These are phyloP conservation scores for Sarcophaga carnaria DNA, from an alignment of 2,888 invertebrate genomes.

Conservation along the genomic window DNA sequence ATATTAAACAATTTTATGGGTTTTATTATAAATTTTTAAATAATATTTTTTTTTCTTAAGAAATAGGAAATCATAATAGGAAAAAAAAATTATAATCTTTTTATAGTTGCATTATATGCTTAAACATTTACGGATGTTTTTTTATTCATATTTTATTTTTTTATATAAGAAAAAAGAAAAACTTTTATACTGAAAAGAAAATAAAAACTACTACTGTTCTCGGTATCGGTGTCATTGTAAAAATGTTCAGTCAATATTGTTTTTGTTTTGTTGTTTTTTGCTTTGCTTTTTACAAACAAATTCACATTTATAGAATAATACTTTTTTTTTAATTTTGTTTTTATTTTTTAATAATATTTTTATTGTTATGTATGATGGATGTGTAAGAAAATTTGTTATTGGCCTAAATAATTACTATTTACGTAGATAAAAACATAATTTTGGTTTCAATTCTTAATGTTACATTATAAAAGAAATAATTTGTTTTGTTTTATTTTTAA, in stretches of 20 bases:
- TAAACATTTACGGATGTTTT: neutral
- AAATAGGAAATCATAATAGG: too few species aligned
- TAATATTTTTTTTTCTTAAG: too few species aligned
- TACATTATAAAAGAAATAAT: constrained; percentile 40
- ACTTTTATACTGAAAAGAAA: neutral
- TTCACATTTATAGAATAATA: constrained; percentile 54
- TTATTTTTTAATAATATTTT: constrained; percentile 20
- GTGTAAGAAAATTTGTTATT: constrained; percentile 59
- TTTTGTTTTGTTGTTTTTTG: constrained; percentile 16
- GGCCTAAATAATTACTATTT: constrained; percentile 56
- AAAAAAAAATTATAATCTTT: neutral
- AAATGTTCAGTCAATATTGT: constrained; percentile 56
- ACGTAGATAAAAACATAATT: constrained; percentile 45
- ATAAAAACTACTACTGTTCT: constrained; percentile 45
- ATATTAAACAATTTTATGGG: too few species aligned
- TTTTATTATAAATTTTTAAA: too few species aligned
- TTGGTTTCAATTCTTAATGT: constrained; percentile 17
- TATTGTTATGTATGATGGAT: constrained; percentile 20
- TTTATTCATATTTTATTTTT: constrained; percentile 1
- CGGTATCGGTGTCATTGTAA: constrained; percentile 60
- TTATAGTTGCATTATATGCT: too few species aligned
- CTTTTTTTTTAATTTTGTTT: constrained; percentile 56
- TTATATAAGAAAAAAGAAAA: constrained; percentile 13
- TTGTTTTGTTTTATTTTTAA: constrained; percentile 29
- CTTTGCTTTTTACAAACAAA: constrained; percentile 29